Evolutionary conservation across 2,113 vertebrate genomes (phyloP).

Genomic region (Chloropsis hardwickii): DNA sequence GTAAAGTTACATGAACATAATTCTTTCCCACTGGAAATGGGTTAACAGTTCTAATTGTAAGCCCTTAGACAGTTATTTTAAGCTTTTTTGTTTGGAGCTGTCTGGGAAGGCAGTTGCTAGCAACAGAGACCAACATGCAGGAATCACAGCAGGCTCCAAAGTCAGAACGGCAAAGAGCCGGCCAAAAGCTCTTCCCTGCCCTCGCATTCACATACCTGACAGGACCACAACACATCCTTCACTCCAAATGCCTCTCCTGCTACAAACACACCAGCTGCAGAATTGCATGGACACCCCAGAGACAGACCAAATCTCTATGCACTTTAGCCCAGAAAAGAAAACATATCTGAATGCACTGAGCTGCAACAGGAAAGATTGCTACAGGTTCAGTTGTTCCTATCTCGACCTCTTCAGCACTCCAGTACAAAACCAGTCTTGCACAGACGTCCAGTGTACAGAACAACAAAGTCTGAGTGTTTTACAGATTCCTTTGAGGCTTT

Average conservation of each 20-base stretch:
- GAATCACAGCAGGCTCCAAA: background rate
- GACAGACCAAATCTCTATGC: background rate
- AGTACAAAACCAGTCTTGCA: background rate
- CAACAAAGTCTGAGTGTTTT: background rate
- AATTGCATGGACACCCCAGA: background rate
- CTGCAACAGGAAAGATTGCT: background rate
- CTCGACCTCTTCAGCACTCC: background rate
- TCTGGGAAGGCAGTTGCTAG: conserved; percentile 67
- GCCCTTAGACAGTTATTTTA: conserved; percentile 65
- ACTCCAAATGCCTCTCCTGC: background rate
- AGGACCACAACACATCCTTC: background rate
- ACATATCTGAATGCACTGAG: background rate
- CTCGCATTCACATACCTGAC: background rate
- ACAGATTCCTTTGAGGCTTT: background rate
- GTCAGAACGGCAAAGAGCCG: background rate
- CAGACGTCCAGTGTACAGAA: background rate
- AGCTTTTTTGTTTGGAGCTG: conserved; percentile 66
- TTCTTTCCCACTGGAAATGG: conserved; percentile 26
- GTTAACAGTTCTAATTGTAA: conserved; percentile 47
- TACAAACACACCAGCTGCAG: background rate
- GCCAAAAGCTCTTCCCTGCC: background rate
- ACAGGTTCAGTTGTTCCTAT: background rate
- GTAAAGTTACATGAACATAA: background rate
- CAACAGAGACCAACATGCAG: conserved; percentile 36
- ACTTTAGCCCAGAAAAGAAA: background rate